Evolutionary conservation across 2,113 vertebrate genomes (phyloP), one percentile per base, ranked within the genome.

Genomic region (Labeo rohita): DNA sequence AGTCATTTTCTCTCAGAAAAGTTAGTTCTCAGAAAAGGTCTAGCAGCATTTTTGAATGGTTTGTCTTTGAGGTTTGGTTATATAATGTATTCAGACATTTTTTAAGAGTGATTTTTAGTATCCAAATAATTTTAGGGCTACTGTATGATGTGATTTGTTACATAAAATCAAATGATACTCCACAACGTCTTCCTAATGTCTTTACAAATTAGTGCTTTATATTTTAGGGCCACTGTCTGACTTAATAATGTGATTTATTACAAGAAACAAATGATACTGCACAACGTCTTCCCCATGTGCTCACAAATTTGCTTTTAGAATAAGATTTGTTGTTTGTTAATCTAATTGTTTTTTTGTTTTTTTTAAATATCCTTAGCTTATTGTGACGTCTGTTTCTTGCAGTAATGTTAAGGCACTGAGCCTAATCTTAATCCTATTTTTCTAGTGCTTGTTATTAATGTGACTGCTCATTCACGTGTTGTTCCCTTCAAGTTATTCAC

Each of bases 401-500:
- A 39, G 36, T 52, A 28, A 65, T 59, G 83, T 15, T 49, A 80
- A 86, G 21, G 45, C 49, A n/a, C 80, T 84, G 54, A 63, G 23
- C 6, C 23, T 63, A 72, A 83, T 79, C 59, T 10, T 66, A 70
- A 87, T 86, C 65, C 75, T 63, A 11, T 65, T 86, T 88, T 88
- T 87, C 75, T 50, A 23, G 66, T 16, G 80, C 86, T 85, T 80
- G 56, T 77, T 84, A n/a, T 70, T 52, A 77, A 87, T 59, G 80
- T 43, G 45, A 75, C 13, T 36, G 15, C 7, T 3, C 6, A 18
- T 85, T 82, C 49, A 68, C 47, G 54, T 84, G 72, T n/a, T 84
- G 59, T 78, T 9, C 52, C 36, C 34, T 66, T 54, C 9, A 59
- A 39, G 7, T 74, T 80, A 56, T 50, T 80, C 70, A 77, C 15